phyloP scores from a whole-genome alignment of 2,888 invertebrate species.

The Acanthococcus lagerstroemiae region DNA sequence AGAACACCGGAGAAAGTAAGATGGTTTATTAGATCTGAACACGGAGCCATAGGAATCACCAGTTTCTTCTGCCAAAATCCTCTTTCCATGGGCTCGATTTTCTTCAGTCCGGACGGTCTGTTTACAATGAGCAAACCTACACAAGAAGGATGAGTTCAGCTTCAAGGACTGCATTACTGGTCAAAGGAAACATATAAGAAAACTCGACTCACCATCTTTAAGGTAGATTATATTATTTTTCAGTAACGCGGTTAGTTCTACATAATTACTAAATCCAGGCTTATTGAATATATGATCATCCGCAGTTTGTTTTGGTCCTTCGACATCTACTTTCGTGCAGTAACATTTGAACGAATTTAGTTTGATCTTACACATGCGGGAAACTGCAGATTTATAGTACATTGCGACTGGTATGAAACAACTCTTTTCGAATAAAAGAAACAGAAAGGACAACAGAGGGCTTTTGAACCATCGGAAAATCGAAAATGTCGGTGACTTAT shows the following conservation, averaged over 20 bases:
- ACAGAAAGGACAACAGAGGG: no score
- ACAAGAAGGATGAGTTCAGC: no score
- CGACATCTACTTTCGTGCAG: not conserved
- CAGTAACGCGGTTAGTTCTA: not conserved
- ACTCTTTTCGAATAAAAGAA: no score
- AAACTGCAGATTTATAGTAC: no score
- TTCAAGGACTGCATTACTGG: no score
- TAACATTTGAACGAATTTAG: no score
- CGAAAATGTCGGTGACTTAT: no score
- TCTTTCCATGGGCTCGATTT: not conserved
- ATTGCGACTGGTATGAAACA: no score
- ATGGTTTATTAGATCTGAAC: not conserved
- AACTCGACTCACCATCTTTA: no score
- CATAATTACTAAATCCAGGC: not conserved
- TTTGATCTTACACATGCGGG: no score
- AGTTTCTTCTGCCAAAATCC: not conserved
- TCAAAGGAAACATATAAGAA: no score
- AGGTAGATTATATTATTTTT: not conserved
- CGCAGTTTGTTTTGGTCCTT: not conserved
- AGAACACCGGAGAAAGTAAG: conserved; percentile 2
- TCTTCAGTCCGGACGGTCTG: conserved; percentile 11
- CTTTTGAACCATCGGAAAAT: no score
- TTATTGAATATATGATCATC: not conserved
- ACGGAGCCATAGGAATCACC: not conserved
- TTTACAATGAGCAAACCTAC: conserved; percentile 13